phyloP scores from a whole-genome alignment of 1,140 invertebrate genomes.

The Epicauta chinensis region DNA sequence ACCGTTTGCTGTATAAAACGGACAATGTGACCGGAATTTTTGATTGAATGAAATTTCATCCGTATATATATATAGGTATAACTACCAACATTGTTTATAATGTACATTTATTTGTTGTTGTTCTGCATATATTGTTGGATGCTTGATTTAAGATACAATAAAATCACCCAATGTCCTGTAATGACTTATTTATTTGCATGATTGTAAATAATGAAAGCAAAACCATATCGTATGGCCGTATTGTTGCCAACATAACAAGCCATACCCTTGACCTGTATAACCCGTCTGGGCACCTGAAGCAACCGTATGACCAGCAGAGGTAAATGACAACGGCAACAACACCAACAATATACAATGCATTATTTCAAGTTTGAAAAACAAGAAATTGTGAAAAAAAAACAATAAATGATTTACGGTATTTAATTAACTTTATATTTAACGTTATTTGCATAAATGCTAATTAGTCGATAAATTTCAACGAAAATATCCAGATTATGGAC shows the following conservation, averaged over 20 bases:
- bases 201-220: slow-evolving; percentile 3
- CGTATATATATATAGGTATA: too few species aligned
- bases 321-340: slow-evolving; percentile 5
- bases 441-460: slow-evolving; percentile 10
- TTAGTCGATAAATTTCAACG: slow-evolving; percentile 7
- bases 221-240: slow-evolving; percentile 18
- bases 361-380: neutral
- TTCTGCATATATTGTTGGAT: too few species aligned
- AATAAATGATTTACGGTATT: too few species aligned
- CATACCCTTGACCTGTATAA: slow-evolving; percentile 26
- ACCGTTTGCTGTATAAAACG: slow-evolving; percentile 1
- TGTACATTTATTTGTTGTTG: too few species aligned
- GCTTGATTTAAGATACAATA: too few species aligned
- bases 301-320: slow-evolving; percentile 11
- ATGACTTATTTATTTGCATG: slow-evolving; percentile 17
- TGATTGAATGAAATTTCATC: too few species aligned
- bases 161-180: neutral
- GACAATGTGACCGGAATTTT: too few species aligned
- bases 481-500: slow-evolving; percentile 4
- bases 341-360: neutral
- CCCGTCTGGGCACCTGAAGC: slow-evolving; percentile 22
- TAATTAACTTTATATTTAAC: slow-evolving; percentile 4
- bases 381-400: too few species aligned
- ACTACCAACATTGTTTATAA: too few species aligned
- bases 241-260: slow-evolving; percentile 27